phyloP scores from a whole-genome alignment of 2,888 invertebrate species.

The Atethmia centrago region DNA sequence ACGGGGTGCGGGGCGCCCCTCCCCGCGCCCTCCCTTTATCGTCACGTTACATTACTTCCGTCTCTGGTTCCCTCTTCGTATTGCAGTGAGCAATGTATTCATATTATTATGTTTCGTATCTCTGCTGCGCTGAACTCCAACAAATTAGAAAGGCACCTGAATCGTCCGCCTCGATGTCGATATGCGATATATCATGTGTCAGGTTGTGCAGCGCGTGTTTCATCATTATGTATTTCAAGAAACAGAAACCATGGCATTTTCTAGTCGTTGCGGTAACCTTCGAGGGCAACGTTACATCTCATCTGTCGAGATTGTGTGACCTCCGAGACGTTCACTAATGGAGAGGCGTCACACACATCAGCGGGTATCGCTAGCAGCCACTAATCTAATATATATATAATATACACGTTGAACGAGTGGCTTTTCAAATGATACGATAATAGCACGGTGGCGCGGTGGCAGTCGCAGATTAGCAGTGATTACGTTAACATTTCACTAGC shows the following conservation, averaged over 20 bases:
- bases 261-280: constrained; percentile 14
- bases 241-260: constrained; percentile 1
- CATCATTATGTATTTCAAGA: constrained; percentile 37
- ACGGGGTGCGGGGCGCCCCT: constrained; percentile 2
- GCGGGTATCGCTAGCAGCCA: background rate
- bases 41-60: constrained; percentile 28
- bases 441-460: background rate
- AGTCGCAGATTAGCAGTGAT: constrained; percentile 8
- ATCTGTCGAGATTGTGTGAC: constrained; percentile 32
- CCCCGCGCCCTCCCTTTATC: background rate
- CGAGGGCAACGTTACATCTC: constrained; percentile 1
- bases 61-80: constrained; percentile 7
- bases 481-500: constrained; percentile 2
- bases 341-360: constrained; percentile 1
- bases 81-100: constrained; percentile 20
- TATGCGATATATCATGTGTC: constrained; percentile 17
- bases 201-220: constrained; percentile 24
- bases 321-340: constrained; percentile 31
- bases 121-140: constrained; percentile 27
- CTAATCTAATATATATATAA: too few relatives aligned
- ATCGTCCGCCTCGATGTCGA: constrained; percentile 18
- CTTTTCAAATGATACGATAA: background rate
- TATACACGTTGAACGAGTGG: background rate
- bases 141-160: constrained; percentile 55
- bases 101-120: constrained; percentile 20